Percentiles rank a stretch among this genome's conserved stretches.
phyloP scores from a whole-genome alignment of 92 coral and sea anemone species.

The Porites lobata region DNA sequence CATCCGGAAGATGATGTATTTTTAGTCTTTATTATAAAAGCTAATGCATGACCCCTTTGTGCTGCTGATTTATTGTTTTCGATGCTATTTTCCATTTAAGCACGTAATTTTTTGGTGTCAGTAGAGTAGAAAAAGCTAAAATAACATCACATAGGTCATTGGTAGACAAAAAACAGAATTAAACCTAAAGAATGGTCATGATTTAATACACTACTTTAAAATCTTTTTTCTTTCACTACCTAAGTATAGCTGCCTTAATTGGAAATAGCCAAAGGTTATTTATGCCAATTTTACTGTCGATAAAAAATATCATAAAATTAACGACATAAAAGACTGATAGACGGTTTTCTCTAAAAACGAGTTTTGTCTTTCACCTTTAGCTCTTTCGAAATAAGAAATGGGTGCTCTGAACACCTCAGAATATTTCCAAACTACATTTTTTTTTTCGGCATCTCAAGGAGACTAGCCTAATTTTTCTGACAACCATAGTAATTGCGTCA shows the following conservation, averaged over 20 bases:
- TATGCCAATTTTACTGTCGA: conserved; percentile 16
- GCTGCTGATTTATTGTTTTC: background rate
- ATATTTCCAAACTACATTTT: background rate
- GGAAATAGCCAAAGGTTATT: conserved; percentile 41
- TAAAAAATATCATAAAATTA: background rate
- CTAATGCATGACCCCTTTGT: background rate
- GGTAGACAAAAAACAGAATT: background rate
- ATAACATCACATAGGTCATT: background rate
- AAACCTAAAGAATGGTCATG: background rate
- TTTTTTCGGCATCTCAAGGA: conserved; percentile 16
- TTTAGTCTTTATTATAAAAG: background rate
- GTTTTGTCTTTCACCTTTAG: background rate
- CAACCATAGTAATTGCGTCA: conserved; percentile 50
- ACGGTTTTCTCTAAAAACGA: background rate
- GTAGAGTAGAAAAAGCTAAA: background rate
- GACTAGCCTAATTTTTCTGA: conserved; percentile 24
- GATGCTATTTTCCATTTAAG: background rate
- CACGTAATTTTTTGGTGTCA: no score
- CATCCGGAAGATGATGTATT: background rate
- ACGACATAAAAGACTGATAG: background rate
- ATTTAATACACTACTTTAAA: conserved; percentile 17
- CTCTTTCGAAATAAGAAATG: background rate
- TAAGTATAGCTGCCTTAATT: conserved; percentile 2
- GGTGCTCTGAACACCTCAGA: background rate
- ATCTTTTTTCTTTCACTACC: conserved; percentile 6